Evolutionary conservation across 2,113 vertebrate genomes (phyloP).

Genomic region (Labeo catla): DNA sequence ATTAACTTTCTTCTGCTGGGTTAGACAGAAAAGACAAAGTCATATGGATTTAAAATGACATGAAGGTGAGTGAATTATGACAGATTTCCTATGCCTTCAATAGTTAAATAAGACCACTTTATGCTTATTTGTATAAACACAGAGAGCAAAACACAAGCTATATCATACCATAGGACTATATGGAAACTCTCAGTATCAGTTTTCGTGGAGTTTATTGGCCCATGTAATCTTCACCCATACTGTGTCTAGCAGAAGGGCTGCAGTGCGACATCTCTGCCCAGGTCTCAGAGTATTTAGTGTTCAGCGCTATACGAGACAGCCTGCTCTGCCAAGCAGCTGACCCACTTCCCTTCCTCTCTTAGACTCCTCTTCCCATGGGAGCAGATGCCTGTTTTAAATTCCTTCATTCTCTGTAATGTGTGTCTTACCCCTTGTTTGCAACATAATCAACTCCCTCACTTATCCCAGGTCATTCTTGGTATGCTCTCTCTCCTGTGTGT

Average conservation of each 20-base stretch:
- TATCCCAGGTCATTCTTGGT: not conserved
- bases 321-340: constrained; percentile 59
- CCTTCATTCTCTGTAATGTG: not conserved
- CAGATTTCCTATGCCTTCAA: too few relatives aligned
- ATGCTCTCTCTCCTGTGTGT: not conserved
- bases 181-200: constrained; percentile 15
- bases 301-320: constrained; percentile 37
- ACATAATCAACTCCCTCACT: not conserved
- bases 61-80: too few relatives aligned
- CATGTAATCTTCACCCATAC: constrained; percentile 63
- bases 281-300: constrained; percentile 41
- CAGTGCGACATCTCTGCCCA: constrained; percentile 52
- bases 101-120: too few relatives aligned
- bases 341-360: constrained; percentile 54
- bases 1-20: too few relatives aligned
- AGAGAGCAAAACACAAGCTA: not conserved
- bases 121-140: too few relatives aligned
- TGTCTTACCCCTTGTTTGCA: not conserved
- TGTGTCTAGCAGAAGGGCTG: constrained; percentile 57
- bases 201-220: constrained; percentile 59
- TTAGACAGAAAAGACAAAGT: too few relatives aligned
- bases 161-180: not conserved
- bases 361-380: constrained; percentile 41
- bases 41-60: too few relatives aligned
- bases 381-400: constrained; percentile 2